Conservation (phyloP, 1,140 invertebrate species). For the Sitodiplosis mosellana region DNA sequence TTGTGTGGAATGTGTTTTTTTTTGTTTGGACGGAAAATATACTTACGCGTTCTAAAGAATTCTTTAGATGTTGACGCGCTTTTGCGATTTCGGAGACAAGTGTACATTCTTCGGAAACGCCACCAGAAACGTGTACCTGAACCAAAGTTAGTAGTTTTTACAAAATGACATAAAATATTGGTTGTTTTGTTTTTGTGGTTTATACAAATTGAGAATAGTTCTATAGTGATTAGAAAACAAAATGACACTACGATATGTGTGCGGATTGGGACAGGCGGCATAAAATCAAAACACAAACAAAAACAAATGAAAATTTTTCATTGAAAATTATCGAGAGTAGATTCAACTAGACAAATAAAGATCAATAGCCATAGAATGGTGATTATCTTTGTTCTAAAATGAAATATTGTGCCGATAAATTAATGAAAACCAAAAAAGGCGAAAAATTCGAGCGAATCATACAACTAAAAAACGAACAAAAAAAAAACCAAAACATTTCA, state of each 20-base stretch:
- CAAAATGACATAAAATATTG: not conserved
- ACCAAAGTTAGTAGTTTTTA: not conserved
- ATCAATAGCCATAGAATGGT: no score
- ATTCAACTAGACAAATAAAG: no score
- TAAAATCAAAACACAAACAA: no score
- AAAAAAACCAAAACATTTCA: not conserved
- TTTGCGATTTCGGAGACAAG: constrained; percentile 45
- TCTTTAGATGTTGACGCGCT: constrained; percentile 44
- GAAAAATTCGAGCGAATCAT: no score
- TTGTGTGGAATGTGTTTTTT: constrained; percentile 1
- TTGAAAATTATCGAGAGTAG: no score
- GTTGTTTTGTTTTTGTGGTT: not conserved
- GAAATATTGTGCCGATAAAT: no score
- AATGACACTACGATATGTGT: not conserved
- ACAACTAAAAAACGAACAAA: no score
- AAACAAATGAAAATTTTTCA: no score
- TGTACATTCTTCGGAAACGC: constrained; percentile 22
- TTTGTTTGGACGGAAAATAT: constrained; percentile 5
- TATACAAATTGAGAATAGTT: not conserved
- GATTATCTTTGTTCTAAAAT: no score
- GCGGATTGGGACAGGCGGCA: no score
- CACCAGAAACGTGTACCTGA: constrained; percentile 13
- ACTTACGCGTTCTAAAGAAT: constrained; percentile 42
- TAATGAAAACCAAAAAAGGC: no score
- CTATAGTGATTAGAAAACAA: not conserved